phyloP scores from a whole-genome alignment of 2,113 vertebrate genomes.

The Atherinomorus stipes region DNA sequence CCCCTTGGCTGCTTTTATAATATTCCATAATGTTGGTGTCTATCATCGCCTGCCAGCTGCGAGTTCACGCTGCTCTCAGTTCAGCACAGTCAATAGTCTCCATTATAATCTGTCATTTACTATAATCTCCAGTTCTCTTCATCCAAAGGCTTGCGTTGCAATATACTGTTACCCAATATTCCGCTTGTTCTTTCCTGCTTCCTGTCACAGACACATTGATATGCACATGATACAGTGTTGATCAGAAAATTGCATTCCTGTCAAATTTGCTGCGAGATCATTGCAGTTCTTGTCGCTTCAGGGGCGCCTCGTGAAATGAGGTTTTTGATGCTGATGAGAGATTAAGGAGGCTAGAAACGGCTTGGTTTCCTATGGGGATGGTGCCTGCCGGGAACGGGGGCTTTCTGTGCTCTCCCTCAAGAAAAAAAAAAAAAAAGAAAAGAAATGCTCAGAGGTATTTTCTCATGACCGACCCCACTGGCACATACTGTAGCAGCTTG shows the following conservation, averaged over 20 bases:
- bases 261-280: slow-evolving; percentile 31
- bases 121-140: background rate
- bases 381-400: slow-evolving; percentile 19
- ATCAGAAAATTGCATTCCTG: slow-evolving; percentile 2
- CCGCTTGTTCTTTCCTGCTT: slow-evolving; percentile 5
- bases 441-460: slow-evolving; percentile 62
- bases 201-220: background rate
- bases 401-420: slow-evolving; percentile 28
- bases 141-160: background rate
- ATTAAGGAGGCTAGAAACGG: slow-evolving; percentile 60
- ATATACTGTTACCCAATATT: background rate
- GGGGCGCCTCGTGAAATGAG: slow-evolving; percentile 45
- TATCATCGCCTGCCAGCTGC: background rate
- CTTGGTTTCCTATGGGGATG: slow-evolving; percentile 35
- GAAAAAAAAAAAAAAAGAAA: no score
- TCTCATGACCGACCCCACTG: slow-evolving; percentile 50
- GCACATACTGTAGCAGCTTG: slow-evolving; percentile 21
- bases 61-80: slow-evolving; percentile 29
- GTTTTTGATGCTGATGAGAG: slow-evolving; percentile 62
- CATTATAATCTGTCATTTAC: slow-evolving; percentile 11
- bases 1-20: background rate
- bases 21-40: background rate
- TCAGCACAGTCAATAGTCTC: slow-evolving; percentile 1
- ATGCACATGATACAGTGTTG: slow-evolving; percentile 9
- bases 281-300: slow-evolving; percentile 21